Base-by-base conservation (phyloP, 2,797 vertebrate genomes). In the Rhinophrynus dorsalis region DNA sequence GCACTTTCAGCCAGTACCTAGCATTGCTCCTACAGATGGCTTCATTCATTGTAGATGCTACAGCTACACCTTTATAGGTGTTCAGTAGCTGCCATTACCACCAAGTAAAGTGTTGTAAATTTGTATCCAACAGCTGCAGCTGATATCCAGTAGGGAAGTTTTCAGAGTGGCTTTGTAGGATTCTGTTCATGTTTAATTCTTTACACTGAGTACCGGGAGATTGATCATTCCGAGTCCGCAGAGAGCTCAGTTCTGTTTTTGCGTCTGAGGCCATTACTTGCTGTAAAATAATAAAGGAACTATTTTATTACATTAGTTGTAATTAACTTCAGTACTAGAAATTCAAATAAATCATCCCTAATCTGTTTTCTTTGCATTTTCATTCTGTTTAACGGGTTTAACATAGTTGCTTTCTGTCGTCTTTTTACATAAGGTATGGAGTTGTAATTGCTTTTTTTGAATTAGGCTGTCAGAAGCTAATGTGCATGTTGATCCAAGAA, bases 301-400 rank as follows among this genome's bases (percentile, higher is more conserved):
- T 89, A 80, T 90, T 91, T 91, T 91, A 89, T 89, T 90, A 84
- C 81, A 81, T 86, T 89, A 84, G 79, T 88, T 90, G 86, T 90
- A 90, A 90, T 91, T 90, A 90, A 89, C 89, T 90, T 90, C 87
- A 88, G 81, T 84, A 82, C 84, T 82, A 80, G 83, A 78, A 82
- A 80, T 80, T 80, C 78, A 77, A 85, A 88, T 90, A 90, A 89
- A 90, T 91, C 87, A 90, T 82, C 82, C 37, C 76, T 82, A 88
- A 88, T 88, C 80, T 86, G 81, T 90, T 90, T 90, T 87, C 78
- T 87, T 89, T 89, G 76, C 73, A 75, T 85, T 88, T 89, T 86
- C 78, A 67, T 89, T 89, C 77, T 86, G 86, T 84, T 76, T 80
- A 88, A 78, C 77, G 80, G 70, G 57, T 79, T 79, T 79, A 85